Evolutionary conservation across 1,140 invertebrate species (phyloP), one percentile per base, ranked within the genome.

Genomic region (Glomeris maerens): DNA sequence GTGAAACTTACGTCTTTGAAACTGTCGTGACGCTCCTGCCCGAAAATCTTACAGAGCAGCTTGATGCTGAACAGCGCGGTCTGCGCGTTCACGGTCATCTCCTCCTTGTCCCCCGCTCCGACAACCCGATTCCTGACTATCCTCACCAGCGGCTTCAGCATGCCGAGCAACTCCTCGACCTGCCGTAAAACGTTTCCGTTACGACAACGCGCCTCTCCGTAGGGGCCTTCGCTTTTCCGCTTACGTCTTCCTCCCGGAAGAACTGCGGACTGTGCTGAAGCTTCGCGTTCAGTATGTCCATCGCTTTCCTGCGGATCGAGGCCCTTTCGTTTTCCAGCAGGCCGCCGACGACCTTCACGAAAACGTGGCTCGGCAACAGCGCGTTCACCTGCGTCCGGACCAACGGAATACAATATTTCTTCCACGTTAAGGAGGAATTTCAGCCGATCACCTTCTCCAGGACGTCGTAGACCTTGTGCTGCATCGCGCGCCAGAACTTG

Each of bases 231-330:
- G 14, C 4, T 13, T 13, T 20, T 13, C 17, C 5, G 50, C 46
- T 46, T 13, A 64, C 63, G 57, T 63, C 58, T 20, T 56, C 51
- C 25, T 56, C 49, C 14, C 67, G 60, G 41, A 78, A 75, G 54
- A 78, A 78, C 47, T 77, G 73, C n/a, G 70, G 64, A 28, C 75
- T 74, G 39, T 79, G 73, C 40, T 81, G 76, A 2, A 94, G 66
- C 64, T 88, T 83, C 17, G 72, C 72, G 57, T 86, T 89, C 0
- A 94, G 64, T 22, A 95, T 62, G 59, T 93, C 88, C 65, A 93
- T 73, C 0, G 83, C 77, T 64, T 88, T 85, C 45, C 79, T 74
- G 57, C 81, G 74, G 1, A 94, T 79, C 1, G 74, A 74, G 1
- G 76, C 57, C 13, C 83, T 59, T 20, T 78, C 72, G 57, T 89